Evolutionary conservation across 2,888 invertebrate species (phyloP), one percentile per base, ranked within the genome.

Genomic region (Cheilosia scutellata): DNA sequence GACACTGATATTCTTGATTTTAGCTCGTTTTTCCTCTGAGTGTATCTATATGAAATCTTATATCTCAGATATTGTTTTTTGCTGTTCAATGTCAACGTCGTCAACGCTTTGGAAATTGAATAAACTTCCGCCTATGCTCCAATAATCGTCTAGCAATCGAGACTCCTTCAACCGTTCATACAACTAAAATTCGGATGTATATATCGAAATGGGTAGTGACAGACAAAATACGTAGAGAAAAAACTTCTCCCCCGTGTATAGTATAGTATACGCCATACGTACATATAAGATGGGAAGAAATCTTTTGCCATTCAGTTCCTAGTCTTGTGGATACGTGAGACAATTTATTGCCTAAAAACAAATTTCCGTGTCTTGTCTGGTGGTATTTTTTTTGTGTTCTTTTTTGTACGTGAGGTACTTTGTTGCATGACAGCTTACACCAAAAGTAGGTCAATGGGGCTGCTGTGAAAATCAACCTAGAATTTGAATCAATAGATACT

Each of bases 361-460:
- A 13, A 47, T 40, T 31, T 29, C 42, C 44, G 33, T 25, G 37
- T 57, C 70, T n/a, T 44, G 70, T 70, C 70, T 70, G 47, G 57
- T 42, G 16, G 20, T 53, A 20, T 47, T 29, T 33, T 55, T 57
- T 57, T 42, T n/a, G n/a, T n/a, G n/a, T 42, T 20, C 5, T 11
- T 20, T 9, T 29, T 20, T 40, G 55, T 42, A 55, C 68, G 55
- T 55, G 68, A 40, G 55, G 13, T 11, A 11, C 20, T 68, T 57
- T 47, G n/a, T 20, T 57, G 25, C 53, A 27, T 11, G 40, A 53
- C 16, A 53, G 4, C 33, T 11, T 20, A 3, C n/a, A 25, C 9
- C 0, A 13, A 31, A 68, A 68, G 44, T 70, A 47, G 57, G 70
- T 70, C 57, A 70, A 44, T 70, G 57, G 20, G 70, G 70, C 57